Conservation (phyloP, 2,113 vertebrate species). For the Poeciliopsis retropinna region DNA sequence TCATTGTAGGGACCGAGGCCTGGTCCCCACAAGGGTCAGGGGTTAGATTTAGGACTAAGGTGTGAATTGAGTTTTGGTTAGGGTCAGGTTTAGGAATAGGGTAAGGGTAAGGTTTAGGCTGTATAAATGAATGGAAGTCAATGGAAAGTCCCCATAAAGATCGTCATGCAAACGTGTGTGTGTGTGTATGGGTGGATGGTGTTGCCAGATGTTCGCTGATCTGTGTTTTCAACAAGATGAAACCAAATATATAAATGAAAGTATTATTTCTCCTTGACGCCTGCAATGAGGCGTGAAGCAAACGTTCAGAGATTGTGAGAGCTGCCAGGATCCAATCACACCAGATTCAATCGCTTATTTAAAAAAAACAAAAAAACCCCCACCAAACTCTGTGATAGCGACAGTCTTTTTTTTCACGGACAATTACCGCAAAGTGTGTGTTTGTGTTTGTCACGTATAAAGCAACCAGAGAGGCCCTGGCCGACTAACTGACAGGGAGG, state of each 20-base stretch:
- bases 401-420: background rate
- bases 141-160: no score
- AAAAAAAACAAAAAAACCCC: no score
- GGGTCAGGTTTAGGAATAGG: no score
- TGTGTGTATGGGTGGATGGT: slow-evolving; percentile 13
- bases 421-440: background rate
- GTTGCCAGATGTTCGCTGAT: slow-evolving; percentile 37
- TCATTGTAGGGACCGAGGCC: no score
- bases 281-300: slow-evolving; percentile 28
- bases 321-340: slow-evolving; percentile 1
- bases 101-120: no score
- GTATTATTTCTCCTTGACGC: slow-evolving; percentile 25
- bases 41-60: no score
- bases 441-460: slow-evolving; percentile 11
- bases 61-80: no score
- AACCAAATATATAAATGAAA: slow-evolving; percentile 43
- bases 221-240: slow-evolving; percentile 1
- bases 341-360: background rate
- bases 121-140: no score
- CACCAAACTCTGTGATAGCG: background rate
- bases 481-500: slow-evolving; percentile 62
- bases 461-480: slow-evolving; percentile 16
- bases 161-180: background rate
- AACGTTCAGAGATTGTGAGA: slow-evolving; percentile 18
- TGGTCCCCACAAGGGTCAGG: no score